phyloP scores from a whole-genome alignment of 30 jellyfish, hydroid and myxozoan genomes.

The Aurelia sp. region DNA sequence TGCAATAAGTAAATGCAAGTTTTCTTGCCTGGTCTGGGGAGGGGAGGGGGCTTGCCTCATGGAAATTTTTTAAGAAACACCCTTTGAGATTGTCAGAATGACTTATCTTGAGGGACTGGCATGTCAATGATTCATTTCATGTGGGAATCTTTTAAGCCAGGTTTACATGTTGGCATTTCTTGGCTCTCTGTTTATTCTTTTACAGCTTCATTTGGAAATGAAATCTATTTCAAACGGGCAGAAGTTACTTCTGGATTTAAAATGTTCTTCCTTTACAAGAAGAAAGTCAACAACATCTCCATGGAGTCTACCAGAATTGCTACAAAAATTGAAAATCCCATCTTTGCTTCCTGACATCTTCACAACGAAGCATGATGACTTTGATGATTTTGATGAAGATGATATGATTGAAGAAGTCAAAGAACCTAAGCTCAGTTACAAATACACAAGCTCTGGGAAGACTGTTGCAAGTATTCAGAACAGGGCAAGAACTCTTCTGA shows the following conservation, averaged over 20 bases:
- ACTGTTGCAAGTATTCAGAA: constrained; percentile 81
- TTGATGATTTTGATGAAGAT: neutral
- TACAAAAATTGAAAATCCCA: constrained; percentile 14
- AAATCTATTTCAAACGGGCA: neutral
- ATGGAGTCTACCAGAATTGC: constrained; percentile 19
- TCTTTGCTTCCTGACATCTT: neutral
- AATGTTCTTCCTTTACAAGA: neutral
- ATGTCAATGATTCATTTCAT: too few relatives aligned
- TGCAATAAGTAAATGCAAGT: too few relatives aligned
- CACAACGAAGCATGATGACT: neutral
- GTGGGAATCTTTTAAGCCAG: too few relatives aligned
- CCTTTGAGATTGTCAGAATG: too few relatives aligned
- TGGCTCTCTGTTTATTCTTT: too few relatives aligned
- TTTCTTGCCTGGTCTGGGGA: too few relatives aligned
- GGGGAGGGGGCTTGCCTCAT: too few relatives aligned
- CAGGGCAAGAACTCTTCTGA: constrained; percentile 54
- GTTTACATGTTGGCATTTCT: too few relatives aligned
- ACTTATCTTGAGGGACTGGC: too few relatives aligned
- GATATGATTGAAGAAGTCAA: neutral
- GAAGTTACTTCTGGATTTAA: neutral
- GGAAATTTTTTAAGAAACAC: too few relatives aligned
- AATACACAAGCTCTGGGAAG: constrained; percentile 40
- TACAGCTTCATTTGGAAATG: neutral
- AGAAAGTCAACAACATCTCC: constrained; percentile 5
- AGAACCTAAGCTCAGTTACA: neutral